A percentile compares a stretch with the other conserved stretches of the same genome.
phyloP scores from a whole-genome alignment of 2,888 invertebrate species.

The Drosophila meridiana region DNA sequence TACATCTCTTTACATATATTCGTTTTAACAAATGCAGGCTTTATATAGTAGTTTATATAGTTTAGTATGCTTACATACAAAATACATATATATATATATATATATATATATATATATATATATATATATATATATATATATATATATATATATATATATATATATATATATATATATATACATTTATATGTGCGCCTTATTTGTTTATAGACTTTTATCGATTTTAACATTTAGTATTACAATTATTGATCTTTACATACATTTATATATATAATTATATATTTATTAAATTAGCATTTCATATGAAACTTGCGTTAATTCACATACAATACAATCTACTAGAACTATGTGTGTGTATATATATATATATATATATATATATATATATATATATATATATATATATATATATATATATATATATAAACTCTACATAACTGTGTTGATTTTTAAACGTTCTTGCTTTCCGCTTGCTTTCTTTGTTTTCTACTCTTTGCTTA shows the following conservation, averaged over 20 bases:
- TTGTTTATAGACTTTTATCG: conserved; percentile 32
- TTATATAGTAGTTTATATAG: conserved; percentile 34
- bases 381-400: background rate
- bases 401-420: conserved; percentile 10
- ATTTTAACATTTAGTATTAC: conserved; percentile 34
- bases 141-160: background rate
- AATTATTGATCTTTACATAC: conserved; percentile 29
- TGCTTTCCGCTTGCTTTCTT: conserved; percentile 20
- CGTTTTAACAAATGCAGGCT: conserved; percentile 68
- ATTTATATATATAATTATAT: conserved; percentile 4
- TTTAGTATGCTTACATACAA: conserved; percentile 15
- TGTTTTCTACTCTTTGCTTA: conserved; percentile 14
- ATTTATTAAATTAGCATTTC: conserved; percentile 25
- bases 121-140: conserved; percentile 5
- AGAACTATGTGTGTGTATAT: conserved; percentile 5
- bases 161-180: conserved; percentile 8
- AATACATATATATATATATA: background rate
- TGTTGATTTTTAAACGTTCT: conserved; percentile 41
- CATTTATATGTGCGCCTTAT: conserved; percentile 4
- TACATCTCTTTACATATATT: conserved; percentile 36
- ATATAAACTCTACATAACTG: conserved; percentile 28
- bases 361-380: conserved; percentile 1
- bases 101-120: background rate
- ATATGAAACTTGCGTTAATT: conserved; percentile 27
- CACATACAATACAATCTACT: conserved; percentile 40